These are phyloP conservation scores for Protobothrops flavoviridis DNA, from an alignment of 2,113 vertebrate genomes.

Conservation along the genomic window DNA sequence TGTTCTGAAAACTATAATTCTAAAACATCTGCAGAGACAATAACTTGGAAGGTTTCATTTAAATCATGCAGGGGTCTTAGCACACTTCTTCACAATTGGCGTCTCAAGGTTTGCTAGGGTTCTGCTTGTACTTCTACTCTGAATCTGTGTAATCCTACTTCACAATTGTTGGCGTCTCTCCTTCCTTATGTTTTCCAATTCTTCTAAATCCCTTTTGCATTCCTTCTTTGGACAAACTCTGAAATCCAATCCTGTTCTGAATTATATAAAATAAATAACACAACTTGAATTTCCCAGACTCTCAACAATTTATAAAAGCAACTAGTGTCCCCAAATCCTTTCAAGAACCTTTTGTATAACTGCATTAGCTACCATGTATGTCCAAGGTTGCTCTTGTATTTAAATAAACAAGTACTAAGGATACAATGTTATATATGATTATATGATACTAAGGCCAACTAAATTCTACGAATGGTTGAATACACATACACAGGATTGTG, in stretches of 20 bases:
- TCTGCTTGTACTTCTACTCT: not conserved
- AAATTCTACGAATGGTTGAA: not conserved
- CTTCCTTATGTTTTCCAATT: not conserved
- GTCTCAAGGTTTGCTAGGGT: not conserved
- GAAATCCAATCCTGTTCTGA: not conserved
- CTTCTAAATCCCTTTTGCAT: slow-evolving; percentile 2
- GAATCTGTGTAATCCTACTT: not conserved
- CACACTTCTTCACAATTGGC: not conserved
- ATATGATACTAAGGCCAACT: not conserved
- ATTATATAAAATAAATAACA: not conserved
- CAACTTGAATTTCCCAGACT: not conserved
- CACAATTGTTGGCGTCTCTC: not conserved
- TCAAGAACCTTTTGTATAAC: not conserved
- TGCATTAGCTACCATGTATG: not conserved
- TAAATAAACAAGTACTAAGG: not conserved
- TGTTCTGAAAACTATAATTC: not conserved
- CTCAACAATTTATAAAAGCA: not conserved
- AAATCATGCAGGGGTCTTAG: not conserved
- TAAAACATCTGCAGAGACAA: not conserved
- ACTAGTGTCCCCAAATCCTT: not conserved
- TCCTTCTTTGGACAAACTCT: not conserved
- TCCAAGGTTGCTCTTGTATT: not conserved
- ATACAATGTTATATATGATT: not conserved
- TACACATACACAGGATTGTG: not conserved
- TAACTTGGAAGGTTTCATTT: not conserved